Evolutionary conservation across 2,797 vertebrate species (phyloP).

Genomic region (Macropodus opercularis): DNA sequence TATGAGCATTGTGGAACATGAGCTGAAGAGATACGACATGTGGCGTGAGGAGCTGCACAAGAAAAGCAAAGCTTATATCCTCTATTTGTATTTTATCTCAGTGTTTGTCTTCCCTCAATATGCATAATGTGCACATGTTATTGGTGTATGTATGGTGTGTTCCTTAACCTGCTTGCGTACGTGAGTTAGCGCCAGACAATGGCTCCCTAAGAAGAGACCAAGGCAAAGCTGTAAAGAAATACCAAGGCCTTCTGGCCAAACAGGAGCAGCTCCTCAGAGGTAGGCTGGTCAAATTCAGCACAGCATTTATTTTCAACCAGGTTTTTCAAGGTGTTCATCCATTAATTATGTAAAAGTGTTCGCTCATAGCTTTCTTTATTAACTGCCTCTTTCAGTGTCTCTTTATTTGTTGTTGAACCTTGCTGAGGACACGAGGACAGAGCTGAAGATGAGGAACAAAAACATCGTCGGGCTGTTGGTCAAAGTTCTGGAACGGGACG

Average conservation of each 20-base stretch:
- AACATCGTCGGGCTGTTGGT: slow-evolving; percentile 97
- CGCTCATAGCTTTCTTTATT: background rate
- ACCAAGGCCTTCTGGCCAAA: slow-evolving; percentile 91
- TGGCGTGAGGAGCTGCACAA: slow-evolving; percentile 97
- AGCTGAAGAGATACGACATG: slow-evolving; percentile 94
- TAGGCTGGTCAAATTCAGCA: slow-evolving; percentile 55
- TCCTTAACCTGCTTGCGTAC: slow-evolving; percentile 71
- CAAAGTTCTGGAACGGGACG: slow-evolving; percentile 92
- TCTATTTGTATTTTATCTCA: too few species aligned
- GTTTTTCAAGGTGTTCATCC: background rate
- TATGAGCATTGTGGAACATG: slow-evolving; percentile 97
- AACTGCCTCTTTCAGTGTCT: slow-evolving; percentile 86
- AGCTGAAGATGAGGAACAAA: slow-evolving; percentile 99
- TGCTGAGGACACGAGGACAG: slow-evolving; percentile 94
- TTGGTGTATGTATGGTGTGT: background rate
- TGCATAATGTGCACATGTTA: background rate
- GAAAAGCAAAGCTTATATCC: slow-evolving; percentile 98
- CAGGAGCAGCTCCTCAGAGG: slow-evolving; percentile 97
- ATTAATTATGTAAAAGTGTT: too few species aligned
- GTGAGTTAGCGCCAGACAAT: slow-evolving; percentile 92
- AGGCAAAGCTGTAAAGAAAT: slow-evolving; percentile 94
- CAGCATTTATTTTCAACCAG: too few species aligned
- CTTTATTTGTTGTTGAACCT: slow-evolving; percentile 95
- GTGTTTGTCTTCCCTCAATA: background rate
- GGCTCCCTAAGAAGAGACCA: slow-evolving; percentile 92